A percentile compares a stretch with the other conserved stretches of the same genome.
Conservation (phyloP, 2,888 invertebrate genomes). For the Polietes domitor region DNA sequence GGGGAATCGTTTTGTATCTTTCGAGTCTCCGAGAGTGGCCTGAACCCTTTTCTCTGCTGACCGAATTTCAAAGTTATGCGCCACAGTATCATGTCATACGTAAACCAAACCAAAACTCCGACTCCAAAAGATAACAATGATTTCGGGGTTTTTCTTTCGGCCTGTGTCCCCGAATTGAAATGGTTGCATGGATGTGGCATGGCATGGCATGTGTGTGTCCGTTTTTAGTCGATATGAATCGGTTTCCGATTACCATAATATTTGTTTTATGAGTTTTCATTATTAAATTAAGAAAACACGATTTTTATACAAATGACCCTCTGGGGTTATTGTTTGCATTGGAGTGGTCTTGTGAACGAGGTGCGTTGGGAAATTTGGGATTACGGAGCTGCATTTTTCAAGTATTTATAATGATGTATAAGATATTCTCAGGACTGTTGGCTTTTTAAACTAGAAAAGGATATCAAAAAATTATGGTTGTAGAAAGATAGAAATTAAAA, state of each 20-base stretch:
- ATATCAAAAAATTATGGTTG: too few species aligned
- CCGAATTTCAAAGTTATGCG: slow-evolving; percentile 8
- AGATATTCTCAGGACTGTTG: too few species aligned
- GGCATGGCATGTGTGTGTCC: neutral
- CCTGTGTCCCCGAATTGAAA: neutral
- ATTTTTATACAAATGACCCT: slow-evolving; percentile 26
- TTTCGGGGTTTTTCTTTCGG: neutral
- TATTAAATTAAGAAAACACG: slow-evolving; percentile 41
- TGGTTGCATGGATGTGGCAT: too few species aligned
- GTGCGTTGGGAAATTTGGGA: neutral
- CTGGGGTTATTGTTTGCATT: neutral
- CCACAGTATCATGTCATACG: slow-evolving; percentile 19
- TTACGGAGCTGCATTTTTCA: too few species aligned
- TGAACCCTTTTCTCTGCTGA: slow-evolving; percentile 31
- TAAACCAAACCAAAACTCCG: slow-evolving; percentile 15
- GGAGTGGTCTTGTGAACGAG: neutral
- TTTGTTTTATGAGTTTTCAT: slow-evolving; percentile 52
- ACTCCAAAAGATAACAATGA: slow-evolving; percentile 45
- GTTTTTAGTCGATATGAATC: slow-evolving; percentile 5
- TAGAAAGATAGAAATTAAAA: too few species aligned
- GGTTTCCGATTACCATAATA: slow-evolving; percentile 53
- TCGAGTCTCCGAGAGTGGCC: neutral
- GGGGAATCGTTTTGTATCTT: slow-evolving; percentile 14
- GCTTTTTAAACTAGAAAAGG: too few species aligned
- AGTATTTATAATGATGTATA: too few species aligned